Evolutionary conservation across 2,113 vertebrate genomes (phyloP), one percentile per base, ranked within the genome.

Genomic region (Spilogale gracilis): DNA sequence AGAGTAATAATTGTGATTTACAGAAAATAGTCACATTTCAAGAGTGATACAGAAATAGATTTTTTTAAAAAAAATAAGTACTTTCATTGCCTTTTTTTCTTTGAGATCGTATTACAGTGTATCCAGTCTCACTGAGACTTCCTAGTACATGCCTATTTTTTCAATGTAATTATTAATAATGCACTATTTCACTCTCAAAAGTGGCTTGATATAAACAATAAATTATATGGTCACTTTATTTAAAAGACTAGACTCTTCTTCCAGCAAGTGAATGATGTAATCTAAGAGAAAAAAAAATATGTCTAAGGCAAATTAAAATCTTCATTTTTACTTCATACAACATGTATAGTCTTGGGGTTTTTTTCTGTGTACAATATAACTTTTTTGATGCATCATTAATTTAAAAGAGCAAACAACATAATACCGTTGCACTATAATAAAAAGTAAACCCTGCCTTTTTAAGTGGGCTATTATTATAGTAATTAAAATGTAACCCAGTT

Each of bases 261-360:
- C 52, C 3, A 69, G 48, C 65, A 95, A 50, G 52, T 83, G 48
- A 92, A 80, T 61, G 38, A 32, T n/a, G 54, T 1, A 74, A 9
- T 71, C 78, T 50, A 92, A 93, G 86, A 94, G 30, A 78, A 85
- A 78, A 78, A 91, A 92, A 69, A 56, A 52, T 85, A 76, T 73
- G 4, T 50, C 8, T 94, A 67, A 50, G 32, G 4, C 27, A 65
- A 85, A 82, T 78, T 65, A n/a, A 58, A 85, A 11, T 69, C 63
- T 90, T 76, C 20, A 61, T 18, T 86, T 78, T 74, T 30, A 65
- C 2, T 94, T 94, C 9, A 79, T 43, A 17, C 38, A 58, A 12
- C 38, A 48, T 32, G 76, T 83, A n/a, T 0, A 43, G 25, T 52
- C 25, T 89, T 60, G 8, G 4, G 27, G 80, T 48, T 85, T 85